Percentiles rank a stretch among this genome's conserved stretches.
Evolutionary conservation across 2,113 vertebrate species (phyloP).

Genomic region (Hippolais icterina): DNA sequence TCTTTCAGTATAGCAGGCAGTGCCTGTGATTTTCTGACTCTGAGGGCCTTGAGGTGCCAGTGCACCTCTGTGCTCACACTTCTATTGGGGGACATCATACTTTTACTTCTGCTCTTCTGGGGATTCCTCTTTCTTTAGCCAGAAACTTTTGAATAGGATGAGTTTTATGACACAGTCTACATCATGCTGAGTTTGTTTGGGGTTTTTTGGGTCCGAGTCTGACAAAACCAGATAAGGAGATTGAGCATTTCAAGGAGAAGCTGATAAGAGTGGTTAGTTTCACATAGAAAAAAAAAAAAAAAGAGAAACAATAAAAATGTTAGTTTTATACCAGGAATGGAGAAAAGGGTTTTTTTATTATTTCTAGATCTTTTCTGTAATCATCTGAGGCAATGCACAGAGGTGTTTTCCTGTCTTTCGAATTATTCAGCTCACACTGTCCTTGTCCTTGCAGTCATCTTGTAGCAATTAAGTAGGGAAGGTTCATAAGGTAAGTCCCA

Average conservation of each 20-base stretch:
- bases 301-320: not conserved
- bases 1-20: not conserved
- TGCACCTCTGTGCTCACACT: not conserved
- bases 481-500: not conserved
- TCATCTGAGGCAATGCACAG: not conserved
- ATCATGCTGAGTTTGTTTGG: accelerated
- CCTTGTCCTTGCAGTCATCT: not conserved
- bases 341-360: not conserved
- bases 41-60: not conserved
- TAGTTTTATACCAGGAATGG: not conserved
- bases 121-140: not conserved
- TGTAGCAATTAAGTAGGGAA: not conserved
- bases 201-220: not conserved
- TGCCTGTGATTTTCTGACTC: not conserved
- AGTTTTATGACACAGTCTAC: not conserved
- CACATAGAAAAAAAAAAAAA: not conserved
- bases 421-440: not conserved
- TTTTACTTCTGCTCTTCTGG: not conserved
- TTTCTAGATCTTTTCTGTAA: not conserved
- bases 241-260: not conserved
- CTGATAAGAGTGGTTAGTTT: not conserved
- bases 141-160: not conserved
- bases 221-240: not conserved
- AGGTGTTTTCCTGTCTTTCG: not conserved
- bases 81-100: not conserved